Conservation (phyloP, 2,113 vertebrate species). For the Alethe castanea region DNA sequence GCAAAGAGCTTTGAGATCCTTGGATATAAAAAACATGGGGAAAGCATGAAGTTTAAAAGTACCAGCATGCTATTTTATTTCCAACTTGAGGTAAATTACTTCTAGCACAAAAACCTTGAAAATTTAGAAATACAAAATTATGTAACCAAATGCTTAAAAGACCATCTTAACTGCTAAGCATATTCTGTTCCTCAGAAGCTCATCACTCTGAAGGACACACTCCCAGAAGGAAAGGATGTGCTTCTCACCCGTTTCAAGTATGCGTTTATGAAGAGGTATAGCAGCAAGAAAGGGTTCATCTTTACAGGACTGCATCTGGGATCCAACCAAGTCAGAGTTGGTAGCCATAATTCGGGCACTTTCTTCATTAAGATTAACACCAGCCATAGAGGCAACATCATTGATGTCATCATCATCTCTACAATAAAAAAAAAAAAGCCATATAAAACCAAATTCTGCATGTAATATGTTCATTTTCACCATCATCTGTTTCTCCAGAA, state of each 20-base stretch:
- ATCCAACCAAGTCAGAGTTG: conserved; percentile 84
- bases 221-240: background rate
- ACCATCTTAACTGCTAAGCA: background rate
- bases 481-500: background rate
- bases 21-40: background rate
- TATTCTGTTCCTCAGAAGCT: background rate
- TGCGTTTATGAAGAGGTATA: conserved; percentile 80
- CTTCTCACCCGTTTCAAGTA: conserved; percentile 82
- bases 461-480: background rate
- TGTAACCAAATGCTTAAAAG: background rate
- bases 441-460: background rate
- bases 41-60: background rate
- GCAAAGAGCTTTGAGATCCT: conserved; percentile 43
- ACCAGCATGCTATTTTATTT: background rate
- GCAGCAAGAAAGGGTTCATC: conserved; percentile 86
- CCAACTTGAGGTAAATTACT: background rate
- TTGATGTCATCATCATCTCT: conserved; percentile 90
- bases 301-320: conserved; percentile 84
- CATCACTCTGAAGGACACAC: background rate
- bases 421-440: background rate
- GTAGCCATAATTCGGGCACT: conserved; percentile 84
- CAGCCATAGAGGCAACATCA: conserved; percentile 87
- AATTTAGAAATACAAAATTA: background rate
- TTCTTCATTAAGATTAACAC: conserved; percentile 86
- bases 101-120: conserved; percentile 28